phyloP scores from a whole-genome alignment of 1,140 invertebrate species.

The Ips typographus region DNA sequence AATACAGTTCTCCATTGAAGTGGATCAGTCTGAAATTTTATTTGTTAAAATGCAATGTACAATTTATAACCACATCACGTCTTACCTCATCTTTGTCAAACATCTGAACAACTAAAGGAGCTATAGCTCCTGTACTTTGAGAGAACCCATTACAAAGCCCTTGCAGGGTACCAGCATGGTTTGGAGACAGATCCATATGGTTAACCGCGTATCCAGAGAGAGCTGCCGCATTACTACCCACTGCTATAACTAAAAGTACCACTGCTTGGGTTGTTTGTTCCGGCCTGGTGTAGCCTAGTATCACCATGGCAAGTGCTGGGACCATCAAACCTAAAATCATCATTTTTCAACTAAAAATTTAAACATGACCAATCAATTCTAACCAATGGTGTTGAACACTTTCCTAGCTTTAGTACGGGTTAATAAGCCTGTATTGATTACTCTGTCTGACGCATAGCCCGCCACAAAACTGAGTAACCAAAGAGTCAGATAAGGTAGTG shows the following conservation, averaged over 20 bases:
- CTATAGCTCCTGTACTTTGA: conserved; percentile 69
- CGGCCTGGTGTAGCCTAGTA: conserved; percentile 59
- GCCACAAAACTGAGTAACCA: conserved; percentile 68
- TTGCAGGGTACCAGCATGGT: conserved; percentile 70
- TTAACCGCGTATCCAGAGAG: conserved; percentile 70
- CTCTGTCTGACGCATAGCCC: conserved; percentile 63
- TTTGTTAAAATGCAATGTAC: neutral
- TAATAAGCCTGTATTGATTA: conserved; percentile 57
- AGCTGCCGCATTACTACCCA: conserved; percentile 72
- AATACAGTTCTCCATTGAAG: conserved; percentile 36
- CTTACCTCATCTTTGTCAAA: conserved; percentile 65
- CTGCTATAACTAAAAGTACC: conserved; percentile 64
- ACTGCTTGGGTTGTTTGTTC: conserved; percentile 58
- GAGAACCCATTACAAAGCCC: conserved; percentile 75
- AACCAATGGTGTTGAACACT: conserved; percentile 65
- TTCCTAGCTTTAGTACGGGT: conserved; percentile 59
- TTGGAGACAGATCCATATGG: conserved; percentile 72
- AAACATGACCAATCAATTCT: conserved; percentile 5
- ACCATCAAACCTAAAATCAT: conserved; percentile 56
- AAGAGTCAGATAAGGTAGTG: conserved; percentile 77
- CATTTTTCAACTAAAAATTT: neutral
- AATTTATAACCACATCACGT: neutral
- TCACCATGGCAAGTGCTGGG: conserved; percentile 63
- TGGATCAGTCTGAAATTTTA: conserved; percentile 24
- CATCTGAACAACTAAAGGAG: conserved; percentile 64